Percentiles rank a stretch among this genome's conserved stretches.
These are phyloP conservation scores for Netelia fuscicornis DNA, from an alignment of 2,888 invertebrate genomes.

Conservation along the genomic window DNA sequence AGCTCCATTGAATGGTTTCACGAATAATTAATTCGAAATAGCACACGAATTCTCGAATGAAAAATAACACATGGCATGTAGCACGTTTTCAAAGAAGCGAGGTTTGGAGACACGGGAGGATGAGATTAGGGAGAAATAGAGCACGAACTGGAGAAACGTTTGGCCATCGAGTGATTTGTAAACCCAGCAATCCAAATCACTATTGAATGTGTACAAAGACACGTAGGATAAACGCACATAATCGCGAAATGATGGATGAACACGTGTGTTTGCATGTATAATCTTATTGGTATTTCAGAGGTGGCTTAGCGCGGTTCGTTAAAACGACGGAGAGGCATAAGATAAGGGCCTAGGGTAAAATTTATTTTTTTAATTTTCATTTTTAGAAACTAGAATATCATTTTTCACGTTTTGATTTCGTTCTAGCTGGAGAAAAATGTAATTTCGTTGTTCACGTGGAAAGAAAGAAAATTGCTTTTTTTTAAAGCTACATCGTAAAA, in stretches of 20 bases:
- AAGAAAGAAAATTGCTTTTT: no score
- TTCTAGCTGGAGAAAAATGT: no score
- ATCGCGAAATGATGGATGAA: slow-evolving; percentile 1
- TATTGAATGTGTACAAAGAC: slow-evolving; percentile 56
- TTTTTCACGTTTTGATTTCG: no score
- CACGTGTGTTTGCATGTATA: neutral
- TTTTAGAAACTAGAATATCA: no score
- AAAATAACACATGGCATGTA: slow-evolving; percentile 42
- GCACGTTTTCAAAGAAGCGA: neutral
- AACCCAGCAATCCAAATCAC: slow-evolving; percentile 53
- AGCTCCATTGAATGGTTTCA: slow-evolving; percentile 11
- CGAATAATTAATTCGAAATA: slow-evolving; percentile 51
- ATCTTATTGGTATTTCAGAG: no score
- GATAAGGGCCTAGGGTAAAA: neutral
- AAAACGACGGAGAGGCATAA: no score
- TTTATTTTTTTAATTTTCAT: no score
- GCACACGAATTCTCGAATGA: slow-evolving; percentile 47
- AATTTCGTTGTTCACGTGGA: no score
- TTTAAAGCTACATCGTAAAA: no score
- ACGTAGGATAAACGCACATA: slow-evolving; percentile 6
- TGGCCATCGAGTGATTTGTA: slow-evolving; percentile 64
- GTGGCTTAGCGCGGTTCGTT: neutral
- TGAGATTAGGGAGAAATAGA: neutral
- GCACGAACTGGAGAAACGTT: neutral
- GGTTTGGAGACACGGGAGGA: neutral